Conservation (phyloP, 2,888 invertebrate species). For the Hydrotaea cyrtoneurina region DNA sequence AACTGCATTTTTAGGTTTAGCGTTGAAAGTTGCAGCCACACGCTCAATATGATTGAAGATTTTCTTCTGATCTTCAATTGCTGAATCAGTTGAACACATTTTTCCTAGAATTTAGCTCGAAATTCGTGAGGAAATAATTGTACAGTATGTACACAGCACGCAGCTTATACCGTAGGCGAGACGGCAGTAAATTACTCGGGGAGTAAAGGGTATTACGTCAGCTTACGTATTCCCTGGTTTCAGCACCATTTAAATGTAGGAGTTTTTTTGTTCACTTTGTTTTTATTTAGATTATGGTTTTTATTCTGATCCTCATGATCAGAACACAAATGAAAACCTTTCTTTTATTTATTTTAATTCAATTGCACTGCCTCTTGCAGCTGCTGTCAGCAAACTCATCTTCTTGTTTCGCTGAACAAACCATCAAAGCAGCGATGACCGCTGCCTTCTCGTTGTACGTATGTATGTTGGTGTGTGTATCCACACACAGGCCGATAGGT, state of each 20-base stretch:
- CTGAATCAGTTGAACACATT: constrained; percentile 38
- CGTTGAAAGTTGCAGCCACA: constrained; percentile 6
- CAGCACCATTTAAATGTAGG: constrained; percentile 43
- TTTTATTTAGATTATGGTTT: no score
- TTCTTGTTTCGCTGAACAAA: no score
- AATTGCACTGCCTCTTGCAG: no score
- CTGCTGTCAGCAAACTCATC: no score
- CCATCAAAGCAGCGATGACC: no score
- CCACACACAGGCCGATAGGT: no score
- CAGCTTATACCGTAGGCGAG: constrained; percentile 4
- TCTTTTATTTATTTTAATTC: no score
- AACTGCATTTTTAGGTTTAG: neutral
- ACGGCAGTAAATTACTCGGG: constrained; percentile 18
- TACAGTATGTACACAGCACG: neutral
- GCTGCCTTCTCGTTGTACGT: no score
- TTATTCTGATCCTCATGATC: no score
- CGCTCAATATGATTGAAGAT: constrained; percentile 32
- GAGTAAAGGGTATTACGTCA: neutral
- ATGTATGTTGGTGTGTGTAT: no score
- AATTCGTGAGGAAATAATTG: neutral
- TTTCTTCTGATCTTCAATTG: constrained; percentile 42
- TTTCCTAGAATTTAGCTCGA: neutral
- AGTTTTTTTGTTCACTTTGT: neutral
- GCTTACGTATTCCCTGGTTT: constrained; percentile 38
- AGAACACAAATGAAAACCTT: no score